Conservation (phyloP, 2,113 vertebrate genomes). For the Morone chrysops region DNA sequence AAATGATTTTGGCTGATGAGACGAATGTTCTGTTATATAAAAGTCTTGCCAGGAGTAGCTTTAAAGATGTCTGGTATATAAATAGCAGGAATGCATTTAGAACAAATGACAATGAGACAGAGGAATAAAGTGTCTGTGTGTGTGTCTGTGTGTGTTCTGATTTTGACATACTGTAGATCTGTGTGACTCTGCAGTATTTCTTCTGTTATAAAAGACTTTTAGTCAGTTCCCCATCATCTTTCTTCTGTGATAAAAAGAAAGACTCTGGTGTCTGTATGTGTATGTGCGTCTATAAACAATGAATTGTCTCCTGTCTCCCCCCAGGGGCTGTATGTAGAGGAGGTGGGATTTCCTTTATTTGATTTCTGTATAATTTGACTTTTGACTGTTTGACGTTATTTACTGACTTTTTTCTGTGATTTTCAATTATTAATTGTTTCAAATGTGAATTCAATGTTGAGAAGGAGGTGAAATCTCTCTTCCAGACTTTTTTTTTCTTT, state of each 20-base stretch:
- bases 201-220: constrained; percentile 16
- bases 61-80: constrained; percentile 42
- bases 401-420: neutral
- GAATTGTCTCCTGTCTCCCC: neutral
- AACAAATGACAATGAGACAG: constrained; percentile 20
- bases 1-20: constrained; percentile 41
- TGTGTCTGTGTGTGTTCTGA: neutral
- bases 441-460: neutral
- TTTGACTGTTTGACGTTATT: neutral
- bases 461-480: neutral
- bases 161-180: neutral
- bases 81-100: constrained; percentile 47
- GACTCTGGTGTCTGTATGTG: constrained; percentile 5
- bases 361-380: neutral
- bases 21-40: constrained; percentile 30
- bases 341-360: neutral
- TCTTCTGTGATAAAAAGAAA: constrained; percentile 40
- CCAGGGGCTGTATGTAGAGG: too few relatives aligned
- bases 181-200: constrained; percentile 8
- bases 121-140: constrained; percentile 2
- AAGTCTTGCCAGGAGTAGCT: constrained; percentile 30
- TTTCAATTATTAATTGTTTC: neutral
- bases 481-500: too few relatives aligned
- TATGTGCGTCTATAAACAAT: constrained; percentile 29
- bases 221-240: constrained; percentile 26